Percentiles rank a stretch among this genome's conserved stretches.
Conservation (phyloP, 2,797 vertebrate genomes). For the Monodelphis domestica region DNA sequence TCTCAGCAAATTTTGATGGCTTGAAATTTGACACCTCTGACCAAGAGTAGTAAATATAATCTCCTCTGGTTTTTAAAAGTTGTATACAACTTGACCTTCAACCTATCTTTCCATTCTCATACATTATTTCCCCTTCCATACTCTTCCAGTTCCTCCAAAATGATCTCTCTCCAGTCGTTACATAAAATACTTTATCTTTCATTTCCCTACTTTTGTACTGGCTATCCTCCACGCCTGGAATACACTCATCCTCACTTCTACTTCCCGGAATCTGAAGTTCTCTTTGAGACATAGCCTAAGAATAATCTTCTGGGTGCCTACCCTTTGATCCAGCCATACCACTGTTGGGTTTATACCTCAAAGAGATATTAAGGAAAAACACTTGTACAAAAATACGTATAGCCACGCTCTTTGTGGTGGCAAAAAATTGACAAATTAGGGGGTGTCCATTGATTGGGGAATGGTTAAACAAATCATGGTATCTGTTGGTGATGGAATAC, state of each 20-base stretch:
- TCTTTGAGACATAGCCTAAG: neutral
- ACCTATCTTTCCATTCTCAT: neutral
- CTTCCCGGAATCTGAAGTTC: neutral
- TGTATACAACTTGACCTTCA: neutral
- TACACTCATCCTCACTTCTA: neutral
- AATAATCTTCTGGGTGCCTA: too few species aligned
- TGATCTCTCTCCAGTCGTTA: neutral
- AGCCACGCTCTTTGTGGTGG: too few species aligned
- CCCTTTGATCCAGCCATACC: too few species aligned
- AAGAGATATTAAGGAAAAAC: too few species aligned
- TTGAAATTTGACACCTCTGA: neutral
- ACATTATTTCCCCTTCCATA: neutral
- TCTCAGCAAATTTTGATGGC: neutral
- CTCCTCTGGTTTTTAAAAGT: neutral
- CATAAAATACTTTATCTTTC: too few species aligned
- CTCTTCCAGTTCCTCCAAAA: neutral
- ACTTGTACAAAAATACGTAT: too few species aligned
- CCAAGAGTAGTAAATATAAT: neutral
- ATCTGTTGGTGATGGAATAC: too few species aligned
- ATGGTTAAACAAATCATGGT: too few species aligned
- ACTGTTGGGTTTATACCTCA: too few species aligned
- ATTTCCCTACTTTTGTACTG: neutral
- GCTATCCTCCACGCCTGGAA: neutral
- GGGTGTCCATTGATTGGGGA: too few species aligned
- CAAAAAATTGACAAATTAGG: too few species aligned